A percentile compares a stretch with the other conserved stretches of the same genome.
These are phyloP conservation scores for Molossus alvarezi DNA, from an alignment of 2,797 vertebrate genomes.

Conservation along the genomic window DNA sequence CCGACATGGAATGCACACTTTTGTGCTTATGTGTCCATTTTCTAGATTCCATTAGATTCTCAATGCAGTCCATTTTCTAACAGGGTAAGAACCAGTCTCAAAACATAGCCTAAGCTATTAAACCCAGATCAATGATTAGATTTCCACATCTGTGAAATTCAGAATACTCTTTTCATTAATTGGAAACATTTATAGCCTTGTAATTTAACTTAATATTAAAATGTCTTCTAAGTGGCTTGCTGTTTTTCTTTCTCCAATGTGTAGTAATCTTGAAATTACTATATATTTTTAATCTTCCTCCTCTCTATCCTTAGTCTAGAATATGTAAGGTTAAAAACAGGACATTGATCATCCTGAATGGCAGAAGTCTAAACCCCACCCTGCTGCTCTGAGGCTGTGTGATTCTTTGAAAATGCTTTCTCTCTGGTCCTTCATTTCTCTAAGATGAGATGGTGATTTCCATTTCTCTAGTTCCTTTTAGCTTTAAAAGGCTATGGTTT, in stretches of 20 bases:
- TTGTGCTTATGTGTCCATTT: not conserved
- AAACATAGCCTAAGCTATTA: not conserved
- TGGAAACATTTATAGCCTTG: not conserved
- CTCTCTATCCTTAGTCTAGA: not conserved
- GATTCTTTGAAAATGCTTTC: not conserved
- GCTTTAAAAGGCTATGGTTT: not conserved
- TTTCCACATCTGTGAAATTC: not conserved
- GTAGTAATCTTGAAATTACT: not conserved
- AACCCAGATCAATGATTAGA: slow-evolving; percentile 12
- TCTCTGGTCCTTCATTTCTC: not conserved
- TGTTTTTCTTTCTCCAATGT: not conserved
- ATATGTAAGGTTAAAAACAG: not conserved
- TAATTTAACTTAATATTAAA: slow-evolving; percentile 53
- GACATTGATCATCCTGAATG: too few relatives aligned
- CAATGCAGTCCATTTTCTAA: not conserved
- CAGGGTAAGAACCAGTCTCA: not conserved
- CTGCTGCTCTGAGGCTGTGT: not conserved
- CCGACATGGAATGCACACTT: not conserved
- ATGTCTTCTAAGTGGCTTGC: slow-evolving; percentile 8
- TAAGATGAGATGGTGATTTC: not conserved
- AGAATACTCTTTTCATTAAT: slow-evolving; percentile 26
- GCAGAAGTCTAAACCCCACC: not conserved
- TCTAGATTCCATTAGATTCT: not conserved
- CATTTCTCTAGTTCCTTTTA: slow-evolving; percentile 19
- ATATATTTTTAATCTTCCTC: not conserved